Conservation (phyloP, 1,140 invertebrate genomes). For the Ceratosolen solmsi region DNA sequence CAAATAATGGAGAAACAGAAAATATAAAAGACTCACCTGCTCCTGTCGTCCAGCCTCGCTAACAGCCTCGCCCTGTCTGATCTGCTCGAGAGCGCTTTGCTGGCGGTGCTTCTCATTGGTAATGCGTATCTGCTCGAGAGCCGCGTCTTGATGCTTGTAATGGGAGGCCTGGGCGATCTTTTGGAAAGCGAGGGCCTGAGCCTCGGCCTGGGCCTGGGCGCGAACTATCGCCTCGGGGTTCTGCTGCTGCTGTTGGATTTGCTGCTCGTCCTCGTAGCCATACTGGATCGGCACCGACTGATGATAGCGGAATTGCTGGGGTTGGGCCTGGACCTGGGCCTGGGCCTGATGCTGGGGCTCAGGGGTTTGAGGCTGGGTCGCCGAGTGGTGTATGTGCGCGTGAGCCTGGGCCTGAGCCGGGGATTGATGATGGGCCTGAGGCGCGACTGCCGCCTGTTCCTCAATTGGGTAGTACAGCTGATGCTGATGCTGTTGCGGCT, state of each 20-base stretch:
- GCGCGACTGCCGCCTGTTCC: background rate
- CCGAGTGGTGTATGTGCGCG: background rate
- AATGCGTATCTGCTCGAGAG: slow-evolving; percentile 66
- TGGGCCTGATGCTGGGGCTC: background rate
- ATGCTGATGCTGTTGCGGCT: background rate
- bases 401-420: background rate
- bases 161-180: slow-evolving; percentile 67
- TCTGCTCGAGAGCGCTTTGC: slow-evolving; percentile 68
- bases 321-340: background rate
- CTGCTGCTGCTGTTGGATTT: slow-evolving; percentile 53
- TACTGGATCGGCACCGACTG: slow-evolving; percentile 62
- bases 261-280: slow-evolving; percentile 60
- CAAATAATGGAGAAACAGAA: background rate
- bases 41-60: slow-evolving; percentile 66
- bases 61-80: slow-evolving; percentile 65
- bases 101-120: slow-evolving; percentile 64
- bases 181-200: slow-evolving; percentile 68
- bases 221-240: slow-evolving; percentile 61
- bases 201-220: slow-evolving; percentile 66
- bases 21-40: slow-evolving; percentile 20
- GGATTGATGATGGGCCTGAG: background rate
- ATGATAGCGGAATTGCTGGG: slow-evolving; percentile 45
- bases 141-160: slow-evolving; percentile 65
- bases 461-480: slow-evolving; percentile 30
- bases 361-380: background rate